phyloP scores from a whole-genome alignment of 2,888 invertebrate species.

The Lacanobia oleracea region DNA sequence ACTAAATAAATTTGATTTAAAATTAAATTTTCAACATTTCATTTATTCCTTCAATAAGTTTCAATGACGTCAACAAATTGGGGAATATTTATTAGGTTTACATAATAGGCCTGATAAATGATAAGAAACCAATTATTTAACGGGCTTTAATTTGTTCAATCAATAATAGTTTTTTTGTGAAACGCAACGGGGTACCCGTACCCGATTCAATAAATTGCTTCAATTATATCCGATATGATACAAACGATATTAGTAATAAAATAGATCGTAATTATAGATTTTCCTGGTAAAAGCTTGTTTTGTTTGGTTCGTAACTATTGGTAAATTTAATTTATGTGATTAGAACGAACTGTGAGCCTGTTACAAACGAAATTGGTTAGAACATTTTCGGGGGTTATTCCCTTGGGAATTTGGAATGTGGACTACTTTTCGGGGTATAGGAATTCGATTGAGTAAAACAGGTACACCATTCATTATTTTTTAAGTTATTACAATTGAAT shows the following conservation, averaged over 20 bases:
- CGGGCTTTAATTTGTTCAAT: conserved; percentile 2
- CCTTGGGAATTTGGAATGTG: conserved; percentile 20
- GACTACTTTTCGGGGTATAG: neutral
- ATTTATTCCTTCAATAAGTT: no score
- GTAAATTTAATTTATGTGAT: conserved; percentile 23
- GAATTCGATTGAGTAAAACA: neutral
- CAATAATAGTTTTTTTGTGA: neutral
- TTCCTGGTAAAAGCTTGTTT: conserved; percentile 10
- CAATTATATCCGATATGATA: conserved; percentile 29
- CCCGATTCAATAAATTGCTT: conserved; percentile 17
- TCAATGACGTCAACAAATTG: neutral
- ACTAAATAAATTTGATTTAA: no score
- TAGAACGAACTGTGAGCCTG: conserved; percentile 1
- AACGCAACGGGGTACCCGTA: neutral
- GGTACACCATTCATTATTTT: neutral
- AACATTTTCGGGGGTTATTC: conserved; percentile 14
- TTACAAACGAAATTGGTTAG: neutral
- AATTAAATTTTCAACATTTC: no score
- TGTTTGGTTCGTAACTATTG: conserved; percentile 2
- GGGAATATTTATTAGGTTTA: no score
- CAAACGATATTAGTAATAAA: conserved; percentile 9
- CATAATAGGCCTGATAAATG: neutral
- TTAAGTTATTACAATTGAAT: neutral
- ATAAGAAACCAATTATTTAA: conserved; percentile 2
- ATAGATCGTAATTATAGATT: conserved; percentile 41